These are phyloP conservation scores for Eudorcas thomsonii DNA, from an alignment of 2,113 vertebrate species.

Conservation along the genomic window DNA sequence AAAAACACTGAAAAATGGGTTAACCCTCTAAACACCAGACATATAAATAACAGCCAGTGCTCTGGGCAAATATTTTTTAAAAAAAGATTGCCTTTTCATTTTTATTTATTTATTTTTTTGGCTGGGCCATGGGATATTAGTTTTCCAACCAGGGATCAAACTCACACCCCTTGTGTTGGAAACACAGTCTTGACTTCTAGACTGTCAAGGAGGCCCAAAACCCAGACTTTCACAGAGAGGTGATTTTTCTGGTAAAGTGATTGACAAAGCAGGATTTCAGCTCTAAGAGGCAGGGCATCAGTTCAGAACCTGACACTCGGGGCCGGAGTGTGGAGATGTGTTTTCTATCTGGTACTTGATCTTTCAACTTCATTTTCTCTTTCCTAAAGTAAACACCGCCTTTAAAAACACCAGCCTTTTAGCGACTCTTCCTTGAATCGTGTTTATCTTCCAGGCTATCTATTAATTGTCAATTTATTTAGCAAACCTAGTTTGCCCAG, in stretches of 20 bases:
- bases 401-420: not conserved
- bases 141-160: not conserved
- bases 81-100: not conserved
- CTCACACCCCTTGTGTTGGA: not conserved
- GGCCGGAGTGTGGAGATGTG: not conserved
- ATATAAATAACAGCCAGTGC: not conserved
- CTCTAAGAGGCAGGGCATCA: fast-evolving
- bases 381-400: not conserved
- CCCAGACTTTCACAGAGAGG: not conserved
- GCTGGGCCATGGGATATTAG: not conserved
- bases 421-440: not conserved
- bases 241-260: not conserved
- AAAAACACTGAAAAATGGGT: not conserved
- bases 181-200: not conserved
- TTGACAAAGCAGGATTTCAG: not conserved
- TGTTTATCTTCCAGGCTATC: not conserved
- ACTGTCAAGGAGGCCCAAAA: not conserved
- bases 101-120: not conserved
- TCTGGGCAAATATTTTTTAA: not conserved
- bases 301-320: not conserved
- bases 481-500: not conserved
- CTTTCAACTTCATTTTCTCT: not conserved
- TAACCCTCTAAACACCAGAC: not conserved
- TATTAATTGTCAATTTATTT: constrained; percentile 29
- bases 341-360: not conserved